These are phyloP conservation scores for Blastomussa wellsi DNA, from an alignment of 92 coral and sea anemone species.

Conservation along the genomic window DNA sequence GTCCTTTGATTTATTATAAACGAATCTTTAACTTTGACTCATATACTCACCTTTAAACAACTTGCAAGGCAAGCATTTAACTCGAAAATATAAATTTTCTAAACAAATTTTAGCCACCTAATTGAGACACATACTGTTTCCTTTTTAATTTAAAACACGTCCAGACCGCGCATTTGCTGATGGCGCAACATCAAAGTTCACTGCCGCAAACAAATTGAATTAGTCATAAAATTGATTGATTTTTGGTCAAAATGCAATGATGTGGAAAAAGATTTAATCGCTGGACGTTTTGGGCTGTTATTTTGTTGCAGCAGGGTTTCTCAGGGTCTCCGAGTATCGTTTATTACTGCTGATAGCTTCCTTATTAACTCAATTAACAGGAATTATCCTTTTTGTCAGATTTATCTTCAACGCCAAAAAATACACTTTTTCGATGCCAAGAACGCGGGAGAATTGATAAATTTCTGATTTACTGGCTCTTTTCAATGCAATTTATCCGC, in stretches of 20 bases:
- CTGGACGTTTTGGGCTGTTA: slow-evolving; percentile 12
- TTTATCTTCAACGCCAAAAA: not conserved
- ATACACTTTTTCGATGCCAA: not conserved
- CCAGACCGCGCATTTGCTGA: not conserved
- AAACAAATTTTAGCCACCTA: slow-evolving; percentile 3
- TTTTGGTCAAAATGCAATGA: slow-evolving; percentile 11
- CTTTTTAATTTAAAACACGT: not conserved
- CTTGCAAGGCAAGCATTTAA: not conserved
- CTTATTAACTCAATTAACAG: slow-evolving; percentile 32
- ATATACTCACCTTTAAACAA: not conserved
- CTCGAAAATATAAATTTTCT: not conserved
- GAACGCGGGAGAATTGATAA: too few species aligned
- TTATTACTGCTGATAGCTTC: slow-evolving; percentile 17
- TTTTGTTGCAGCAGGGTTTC: slow-evolving; percentile 19
- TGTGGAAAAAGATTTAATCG: slow-evolving; percentile 47
- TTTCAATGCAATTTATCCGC: not conserved
- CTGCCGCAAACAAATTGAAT: slow-evolving; percentile 21
- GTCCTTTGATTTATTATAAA: not conserved
- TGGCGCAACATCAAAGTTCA: slow-evolving; percentile 24
- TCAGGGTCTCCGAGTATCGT: not conserved
- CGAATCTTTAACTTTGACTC: not conserved
- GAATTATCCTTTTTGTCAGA: not conserved
- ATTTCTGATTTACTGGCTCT: not conserved
- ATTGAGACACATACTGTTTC: not conserved
- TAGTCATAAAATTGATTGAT: slow-evolving; percentile 21